Base-by-base conservation (phyloP, 1,140 invertebrate species). In the Sitophilus oryzae region DNA sequence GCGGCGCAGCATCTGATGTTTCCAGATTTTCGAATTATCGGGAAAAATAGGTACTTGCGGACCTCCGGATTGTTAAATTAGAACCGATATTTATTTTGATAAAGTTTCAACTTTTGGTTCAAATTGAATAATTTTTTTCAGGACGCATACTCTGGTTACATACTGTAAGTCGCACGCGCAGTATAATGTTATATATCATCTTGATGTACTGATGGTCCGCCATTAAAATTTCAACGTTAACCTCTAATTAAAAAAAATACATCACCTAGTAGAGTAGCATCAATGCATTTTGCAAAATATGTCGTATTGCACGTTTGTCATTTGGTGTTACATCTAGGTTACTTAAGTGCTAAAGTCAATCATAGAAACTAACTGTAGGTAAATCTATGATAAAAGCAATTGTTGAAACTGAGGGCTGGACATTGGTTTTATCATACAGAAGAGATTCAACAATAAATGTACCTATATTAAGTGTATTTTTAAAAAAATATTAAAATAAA, bases 301-400 rank as follows among this genome's bases (percentile, higher is more conserved):
- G 19, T 18, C 14, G 11, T 16, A 22, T 40, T 54, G 30, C 35
- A 37, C 35, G 46, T 56, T 54, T 45, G 52, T 46, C 35, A 47
- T 51, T 56, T 50, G 54, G 46, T 56, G 48, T 49, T 56, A 55
- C 9, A 21, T 47, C 14, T 54, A 48, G 34, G 19, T 21, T 51
- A 50, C 21, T 40, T 49, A 50, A 56, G 42, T 51, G 54, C 54
- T 56, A 56, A 56, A 51, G 48, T 56, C 54, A 56, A 56, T 56
- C 46, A 56, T 6, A 40, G 19, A 40, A 23, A 22, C 14, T 56
- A 36, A 23, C 11, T 11, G 10, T 22, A n/a, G 21, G 10, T 50
- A 38, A 37, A 50, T 23, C 38, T 56, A 38, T 56, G 48, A 50
- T 51, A 56, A 56, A 50, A 56, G 48, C 48, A 56, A 42, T 56